These are phyloP conservation scores for Leptinotarsa tumamoca DNA, from an alignment of 2,888 invertebrate species.

Conservation along the genomic window DNA sequence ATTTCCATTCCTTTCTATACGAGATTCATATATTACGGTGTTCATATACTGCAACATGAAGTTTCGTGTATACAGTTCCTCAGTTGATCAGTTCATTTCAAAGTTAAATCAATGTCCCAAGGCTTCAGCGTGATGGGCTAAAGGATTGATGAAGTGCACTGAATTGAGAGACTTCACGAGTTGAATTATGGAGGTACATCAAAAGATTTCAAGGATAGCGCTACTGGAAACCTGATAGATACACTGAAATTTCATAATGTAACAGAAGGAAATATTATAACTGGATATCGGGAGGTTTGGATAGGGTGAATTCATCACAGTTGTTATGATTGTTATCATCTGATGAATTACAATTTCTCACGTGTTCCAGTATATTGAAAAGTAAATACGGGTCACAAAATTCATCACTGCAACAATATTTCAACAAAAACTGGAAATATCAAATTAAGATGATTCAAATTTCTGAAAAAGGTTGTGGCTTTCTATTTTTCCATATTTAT, in stretches of 20 bases:
- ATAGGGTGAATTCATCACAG: no score
- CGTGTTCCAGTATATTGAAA: no score
- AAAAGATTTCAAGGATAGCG: neutral
- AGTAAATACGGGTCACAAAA: no score
- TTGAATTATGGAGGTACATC: slow-evolving; percentile 9
- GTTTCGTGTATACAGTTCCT: neutral
- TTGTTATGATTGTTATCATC: no score
- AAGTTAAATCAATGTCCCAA: slow-evolving; percentile 4
- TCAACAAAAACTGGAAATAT: no score
- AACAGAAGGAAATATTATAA: neutral
- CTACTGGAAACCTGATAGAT: neutral
- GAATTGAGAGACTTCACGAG: slow-evolving; percentile 3
- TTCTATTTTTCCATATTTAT: no score
- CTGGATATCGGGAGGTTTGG: no score
- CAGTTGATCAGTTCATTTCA: slow-evolving; percentile 17
- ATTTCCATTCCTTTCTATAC: neutral
- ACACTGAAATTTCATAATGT: neutral
- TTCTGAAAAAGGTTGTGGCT: no score
- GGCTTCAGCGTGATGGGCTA: neutral
- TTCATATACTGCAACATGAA: neutral
- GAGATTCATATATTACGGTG: neutral
- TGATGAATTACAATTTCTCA: no score
- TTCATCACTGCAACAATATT: no score
- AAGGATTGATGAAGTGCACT: slow-evolving; percentile 12
- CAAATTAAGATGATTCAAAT: no score